A percentile compares a stretch with the other conserved stretches of the same genome.
Conservation (phyloP, 2,797 vertebrate species). For the Mionectes olivaceus region DNA sequence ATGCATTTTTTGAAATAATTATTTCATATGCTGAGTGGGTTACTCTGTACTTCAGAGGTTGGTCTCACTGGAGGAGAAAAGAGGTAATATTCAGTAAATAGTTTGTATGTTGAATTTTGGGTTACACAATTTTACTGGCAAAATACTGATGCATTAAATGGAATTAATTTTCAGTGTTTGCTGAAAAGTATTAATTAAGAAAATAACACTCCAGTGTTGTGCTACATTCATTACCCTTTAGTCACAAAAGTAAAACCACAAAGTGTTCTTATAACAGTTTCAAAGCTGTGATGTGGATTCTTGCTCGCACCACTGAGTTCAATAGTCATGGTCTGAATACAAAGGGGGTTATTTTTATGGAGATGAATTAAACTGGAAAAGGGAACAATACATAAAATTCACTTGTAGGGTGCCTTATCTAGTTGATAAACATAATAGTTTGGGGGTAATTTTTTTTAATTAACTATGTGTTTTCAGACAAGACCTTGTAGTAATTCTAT, state of each 20-base stretch:
- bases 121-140: background rate
- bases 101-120: background rate
- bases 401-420: background rate
- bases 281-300: background rate
- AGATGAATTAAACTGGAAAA: background rate
- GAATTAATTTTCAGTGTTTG: background rate
- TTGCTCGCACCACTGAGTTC: background rate
- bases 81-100: background rate
- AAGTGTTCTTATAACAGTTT: background rate
- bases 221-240: background rate
- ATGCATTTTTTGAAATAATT: background rate
- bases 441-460: background rate
- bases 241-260: background rate
- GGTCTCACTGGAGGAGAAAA: background rate
- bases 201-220: background rate
- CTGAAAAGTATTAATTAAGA: background rate
- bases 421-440: background rate
- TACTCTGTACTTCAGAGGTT: background rate
- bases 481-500: background rate
- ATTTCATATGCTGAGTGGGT: background rate
- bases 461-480: background rate
- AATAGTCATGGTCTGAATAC: background rate
- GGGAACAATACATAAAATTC: background rate
- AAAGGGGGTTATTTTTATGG: background rate
- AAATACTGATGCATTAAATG: background rate